A percentile compares a stretch with the other conserved stretches of the same genome.
Conservation (phyloP, 1,140 invertebrate species). For the Caerostris extrusa region DNA sequence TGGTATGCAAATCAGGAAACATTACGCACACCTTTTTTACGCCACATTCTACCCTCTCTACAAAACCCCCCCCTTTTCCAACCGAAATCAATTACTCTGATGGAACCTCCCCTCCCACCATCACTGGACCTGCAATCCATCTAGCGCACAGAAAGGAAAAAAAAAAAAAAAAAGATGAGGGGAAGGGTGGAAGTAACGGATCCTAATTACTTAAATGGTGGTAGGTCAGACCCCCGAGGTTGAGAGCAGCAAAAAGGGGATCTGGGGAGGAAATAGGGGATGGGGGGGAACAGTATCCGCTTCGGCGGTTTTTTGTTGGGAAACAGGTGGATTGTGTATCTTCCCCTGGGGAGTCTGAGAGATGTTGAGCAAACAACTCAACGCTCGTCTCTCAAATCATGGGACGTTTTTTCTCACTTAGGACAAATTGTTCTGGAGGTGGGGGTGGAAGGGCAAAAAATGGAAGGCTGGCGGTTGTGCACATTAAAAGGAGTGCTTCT, state of each 20-base stretch:
- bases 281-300: slow-evolving; percentile 58
- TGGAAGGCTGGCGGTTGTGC: background rate
- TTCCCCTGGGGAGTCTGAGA: background rate
- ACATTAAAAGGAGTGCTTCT: slow-evolving; percentile 51
- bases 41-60: background rate
- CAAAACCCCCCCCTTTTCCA: background rate
- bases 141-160: slow-evolving; percentile 36
- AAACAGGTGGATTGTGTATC: slow-evolving; percentile 70
- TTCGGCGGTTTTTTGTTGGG: slow-evolving; percentile 58
- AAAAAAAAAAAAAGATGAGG: background rate
- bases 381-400: slow-evolving; percentile 51
- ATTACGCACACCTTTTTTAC: slow-evolving; percentile 75
- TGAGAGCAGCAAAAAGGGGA: slow-evolving; percentile 46
- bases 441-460: background rate
- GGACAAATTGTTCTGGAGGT: slow-evolving; percentile 64
- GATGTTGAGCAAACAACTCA: slow-evolving; percentile 69
- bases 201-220: slow-evolving; percentile 76
- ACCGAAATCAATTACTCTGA: slow-evolving; percentile 75
- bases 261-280: background rate
- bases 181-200: slow-evolving; percentile 40
- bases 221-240: slow-evolving; percentile 68
- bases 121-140: slow-evolving; percentile 62
- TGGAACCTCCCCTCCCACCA: slow-evolving; percentile 54
- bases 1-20: slow-evolving; percentile 72
- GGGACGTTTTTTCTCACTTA: slow-evolving; percentile 49